Evolutionary conservation across 2,888 invertebrate species (phyloP), one percentile per base, ranked within the genome.

Genomic region (Drosophila lutescens): DNA sequence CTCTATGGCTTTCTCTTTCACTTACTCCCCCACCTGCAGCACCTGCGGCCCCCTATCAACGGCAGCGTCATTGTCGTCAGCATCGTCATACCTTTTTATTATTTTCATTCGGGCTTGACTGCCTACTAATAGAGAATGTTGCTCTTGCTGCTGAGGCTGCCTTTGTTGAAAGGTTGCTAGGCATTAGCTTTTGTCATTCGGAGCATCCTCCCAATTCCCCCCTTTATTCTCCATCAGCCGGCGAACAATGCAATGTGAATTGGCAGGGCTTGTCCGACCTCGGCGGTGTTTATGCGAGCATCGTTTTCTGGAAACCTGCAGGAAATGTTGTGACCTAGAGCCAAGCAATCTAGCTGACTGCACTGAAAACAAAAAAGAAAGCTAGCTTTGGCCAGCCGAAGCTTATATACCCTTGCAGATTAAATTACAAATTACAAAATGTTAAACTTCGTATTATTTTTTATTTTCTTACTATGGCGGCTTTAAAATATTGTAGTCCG

Each of bases 101-200:
- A 80, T 87, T 81, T 81, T 81, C 82, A 76, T 81, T 87, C 68
- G 76, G 53, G 55, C 76, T 68, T 73, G 63, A 65, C 82, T 87
- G 81, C 81, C 88, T 85, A 74, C 88, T 79, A 82, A 85, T 79
- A 82, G 77, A 72, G 61, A 82, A 69, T 73, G 76, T 62, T 79
- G 56, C 57, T 74, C 43, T 23, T 57, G 50, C 41, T 71, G 50
- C 47, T 47, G 70, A 57, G 61, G 62, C 32, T 34, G 74, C 74
- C 66, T 65, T 74, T 72, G 68, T 76, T 88, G 84, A 58, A 73
- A 87, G 81, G 83, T 83, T 83, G 83, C 85, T 76, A 86, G 88
- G 87, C 89, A 83, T 83, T 83, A 83, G 78, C 83, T 84, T 83
- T 83, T 88, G 83, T 83, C 83, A 83, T 83, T 86, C 86, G 65